A percentile compares a stretch with the other conserved stretches of the same genome.
These are phyloP conservation scores for Oryzias curvinotus DNA, from an alignment of 2,113 vertebrate species.

Conservation along the genomic window DNA sequence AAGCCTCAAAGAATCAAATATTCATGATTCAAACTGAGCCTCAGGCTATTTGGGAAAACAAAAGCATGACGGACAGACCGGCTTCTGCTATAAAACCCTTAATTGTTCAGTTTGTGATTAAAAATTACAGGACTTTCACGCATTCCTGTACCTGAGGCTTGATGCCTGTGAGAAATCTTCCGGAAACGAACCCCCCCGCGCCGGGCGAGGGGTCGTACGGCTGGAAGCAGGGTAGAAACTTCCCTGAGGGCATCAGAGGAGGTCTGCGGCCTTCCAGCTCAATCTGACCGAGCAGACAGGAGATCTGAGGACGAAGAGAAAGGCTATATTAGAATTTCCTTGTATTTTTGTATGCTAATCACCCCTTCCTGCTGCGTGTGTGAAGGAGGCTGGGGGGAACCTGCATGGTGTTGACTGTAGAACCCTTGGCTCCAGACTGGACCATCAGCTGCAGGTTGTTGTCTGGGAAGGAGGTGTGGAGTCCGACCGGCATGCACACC, in stretches of 20 bases:
- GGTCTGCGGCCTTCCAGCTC: constrained; percentile 95
- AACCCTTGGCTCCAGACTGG: constrained; percentile 96
- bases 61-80: too few relatives aligned
- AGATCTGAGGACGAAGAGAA: constrained; percentile 83
- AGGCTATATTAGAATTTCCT: background rate
- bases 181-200: constrained; percentile 93
- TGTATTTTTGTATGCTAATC: background rate
- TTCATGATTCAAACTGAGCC: too few relatives aligned
- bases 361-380: background rate
- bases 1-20: too few relatives aligned
- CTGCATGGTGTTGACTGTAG: constrained; percentile 99
- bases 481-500: constrained; percentile 94
- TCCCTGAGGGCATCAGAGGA: constrained; percentile 95
- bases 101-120: too few relatives aligned
- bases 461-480: constrained; percentile 91
- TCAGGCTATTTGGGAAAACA: too few relatives aligned
- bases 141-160: constrained; percentile 83
- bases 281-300: constrained; percentile 94
- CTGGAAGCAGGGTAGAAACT: constrained; percentile 93
- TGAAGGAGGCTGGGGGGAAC: constrained; percentile 49
- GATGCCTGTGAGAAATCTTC: constrained; percentile 96
- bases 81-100: too few relatives aligned
- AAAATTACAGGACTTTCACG: too few relatives aligned
- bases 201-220: constrained; percentile 88
- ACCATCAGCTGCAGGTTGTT: constrained; percentile 99